phyloP scores from a whole-genome alignment of 2,888 invertebrate species.

The Octonoba sinensis region DNA sequence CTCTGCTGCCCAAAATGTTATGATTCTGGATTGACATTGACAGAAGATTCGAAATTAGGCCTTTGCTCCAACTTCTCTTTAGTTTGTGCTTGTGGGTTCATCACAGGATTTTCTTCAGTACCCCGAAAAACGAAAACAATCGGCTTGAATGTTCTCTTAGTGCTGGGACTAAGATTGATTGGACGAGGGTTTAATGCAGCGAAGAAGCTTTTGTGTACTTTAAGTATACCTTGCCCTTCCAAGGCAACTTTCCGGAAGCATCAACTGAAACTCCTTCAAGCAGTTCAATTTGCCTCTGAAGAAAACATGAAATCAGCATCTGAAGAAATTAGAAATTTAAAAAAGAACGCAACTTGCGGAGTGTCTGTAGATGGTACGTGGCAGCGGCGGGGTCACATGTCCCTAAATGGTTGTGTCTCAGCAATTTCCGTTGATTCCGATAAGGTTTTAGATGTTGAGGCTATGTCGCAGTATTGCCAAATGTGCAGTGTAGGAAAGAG shows the following conservation, averaged over 20 bases:
- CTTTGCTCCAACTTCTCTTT: background rate
- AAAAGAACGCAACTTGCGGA: background rate
- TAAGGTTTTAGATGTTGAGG: conserved; percentile 12
- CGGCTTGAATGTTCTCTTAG: conserved; percentile 1
- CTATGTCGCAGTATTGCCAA: background rate
- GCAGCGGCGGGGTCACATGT: background rate
- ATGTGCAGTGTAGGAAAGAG: background rate
- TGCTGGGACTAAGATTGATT: conserved; percentile 15
- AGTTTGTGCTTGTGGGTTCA: conserved; percentile 3
- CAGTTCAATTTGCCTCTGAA: background rate
- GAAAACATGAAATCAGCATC: conserved; percentile 7
- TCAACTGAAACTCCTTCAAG: conserved; percentile 5
- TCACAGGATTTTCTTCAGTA: background rate
- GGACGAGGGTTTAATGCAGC: conserved; percentile 13
- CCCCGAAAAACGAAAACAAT: background rate
- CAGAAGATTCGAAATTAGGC: too few relatives aligned
- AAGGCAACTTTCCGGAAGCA: conserved; percentile 8
- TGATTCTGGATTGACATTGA: too few relatives aligned
- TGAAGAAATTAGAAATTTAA: background rate
- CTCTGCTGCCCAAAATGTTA: too few relatives aligned
- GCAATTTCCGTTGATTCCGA: conserved; percentile 13
- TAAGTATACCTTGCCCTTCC: conserved; percentile 6
- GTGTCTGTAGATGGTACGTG: conserved; percentile 7
- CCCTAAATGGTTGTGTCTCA: conserved; percentile 14
- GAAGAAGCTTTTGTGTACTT: conserved; percentile 28